Evolutionary conservation across 1,140 invertebrate species (phyloP), one percentile per base, ranked within the genome.

Genomic region (Apis dorsata): DNA sequence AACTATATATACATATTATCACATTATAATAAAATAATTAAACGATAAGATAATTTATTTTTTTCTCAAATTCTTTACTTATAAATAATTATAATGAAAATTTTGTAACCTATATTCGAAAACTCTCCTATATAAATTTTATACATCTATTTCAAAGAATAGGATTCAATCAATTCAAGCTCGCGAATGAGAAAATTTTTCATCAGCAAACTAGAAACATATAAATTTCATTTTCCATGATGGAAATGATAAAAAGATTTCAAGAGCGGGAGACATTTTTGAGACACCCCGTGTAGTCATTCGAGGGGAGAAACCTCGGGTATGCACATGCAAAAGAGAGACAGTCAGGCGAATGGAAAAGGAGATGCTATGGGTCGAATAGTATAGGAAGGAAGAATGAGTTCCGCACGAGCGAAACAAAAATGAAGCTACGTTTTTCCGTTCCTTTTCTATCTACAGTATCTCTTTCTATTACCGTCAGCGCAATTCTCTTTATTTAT

Each of bases 351-450:
- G 57, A 57, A 34, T 65, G 81, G 75, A 79, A 51, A 78, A 83
- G 75, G 75, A 71, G 75, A 19, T n/a, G 28, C 21, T 53, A 28
- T 21, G 75, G 81, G 75, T 57, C n/a, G 75, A 71, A 83, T 60
- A 65, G 73, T 76, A 53, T 24, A 13, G 65, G 5, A 82, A 83
- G 68, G 81, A 79, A 63, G 63, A 69, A 81, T 65, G 73, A 77
- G 80, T 81, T 76, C 24, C 73, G 73, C 55, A 51, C 80, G 63
- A 81, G 80, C 62, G 73, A 55, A 77, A 81, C 80, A 78, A 85
- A 86, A 86, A 86, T 81, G 75, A 75, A 86, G 76, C 75, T 76
- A 86, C 71, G 70, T 51, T 51, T 69, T 72, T 17, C 11, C 59
- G 8, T 51, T 34, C 11, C 65, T n/a, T 11, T 12, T 7, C 21